Evolutionary conservation across 1,140 invertebrate genomes (phyloP).

Genomic region (Nephila pilipes): DNA sequence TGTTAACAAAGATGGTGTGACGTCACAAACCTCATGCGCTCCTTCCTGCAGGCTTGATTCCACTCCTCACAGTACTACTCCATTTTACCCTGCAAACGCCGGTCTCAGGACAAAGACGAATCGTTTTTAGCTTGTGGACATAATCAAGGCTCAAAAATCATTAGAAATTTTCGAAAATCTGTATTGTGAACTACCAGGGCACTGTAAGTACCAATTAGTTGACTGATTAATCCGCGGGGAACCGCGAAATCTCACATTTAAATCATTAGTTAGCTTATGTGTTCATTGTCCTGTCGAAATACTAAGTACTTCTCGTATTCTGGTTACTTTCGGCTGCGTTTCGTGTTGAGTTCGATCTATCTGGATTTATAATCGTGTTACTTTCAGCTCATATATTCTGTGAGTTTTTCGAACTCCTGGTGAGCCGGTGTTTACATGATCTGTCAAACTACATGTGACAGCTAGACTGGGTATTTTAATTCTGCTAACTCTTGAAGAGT

Average conservation of each 20-base stretch:
- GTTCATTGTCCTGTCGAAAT: constrained; percentile 76
- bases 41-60: constrained; percentile 76
- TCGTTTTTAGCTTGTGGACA: constrained; percentile 73
- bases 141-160: constrained; percentile 48
- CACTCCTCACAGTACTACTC: constrained; percentile 76
- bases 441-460: constrained; percentile 76
- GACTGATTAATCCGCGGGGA: constrained; percentile 70
- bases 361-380: constrained; percentile 75
- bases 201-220: constrained; percentile 74
- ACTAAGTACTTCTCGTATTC: constrained; percentile 75
- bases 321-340: constrained; percentile 72
- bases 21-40: constrained; percentile 77
- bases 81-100: constrained; percentile 77
- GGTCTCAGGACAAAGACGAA: constrained; percentile 75
- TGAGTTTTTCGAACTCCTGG: constrained; percentile 50
- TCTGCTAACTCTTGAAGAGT: not conserved
- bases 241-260: constrained; percentile 75
- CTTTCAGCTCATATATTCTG: constrained; percentile 23
- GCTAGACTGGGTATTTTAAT: constrained; percentile 43
- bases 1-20: constrained; percentile 77
- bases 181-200: constrained; percentile 45
- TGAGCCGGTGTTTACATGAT: constrained; percentile 75
- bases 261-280: constrained; percentile 76
- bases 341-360: constrained; percentile 72
- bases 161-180: constrained; percentile 62